Conservation (phyloP, 2,797 vertebrate genomes). For the Zenarchopterus dispar region DNA sequence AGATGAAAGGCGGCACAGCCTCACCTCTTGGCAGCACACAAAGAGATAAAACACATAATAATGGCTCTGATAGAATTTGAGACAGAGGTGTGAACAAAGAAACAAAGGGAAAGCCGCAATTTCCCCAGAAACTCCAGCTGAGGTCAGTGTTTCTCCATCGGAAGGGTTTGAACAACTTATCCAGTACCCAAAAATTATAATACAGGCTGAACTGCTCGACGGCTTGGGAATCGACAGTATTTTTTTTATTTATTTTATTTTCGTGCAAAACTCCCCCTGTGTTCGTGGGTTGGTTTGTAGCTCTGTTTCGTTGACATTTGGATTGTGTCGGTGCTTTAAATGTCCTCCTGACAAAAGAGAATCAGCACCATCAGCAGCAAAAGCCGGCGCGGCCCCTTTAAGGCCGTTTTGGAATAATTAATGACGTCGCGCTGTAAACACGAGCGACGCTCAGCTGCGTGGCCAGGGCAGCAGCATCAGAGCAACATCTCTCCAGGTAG, state of each 20-base stretch:
- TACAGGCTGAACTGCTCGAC: conserved; percentile 10
- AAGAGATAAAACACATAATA: neutral
- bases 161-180: neutral
- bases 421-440: conserved; percentile 87
- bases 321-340: neutral
- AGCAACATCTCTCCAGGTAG: conserved; percentile 44
- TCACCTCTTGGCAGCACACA: neutral
- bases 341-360: conserved; percentile 28
- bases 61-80: neutral
- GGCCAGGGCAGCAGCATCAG: conserved; percentile 66
- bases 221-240: neutral
- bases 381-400: conserved; percentile 69
- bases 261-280: no score
- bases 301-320: no score
- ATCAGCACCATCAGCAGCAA: neutral
- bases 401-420: conserved; percentile 71
- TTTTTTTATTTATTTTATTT: no score
- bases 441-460: conserved; percentile 81
- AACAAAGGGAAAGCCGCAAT: conserved; percentile 28
- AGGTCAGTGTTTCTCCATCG: conserved; percentile 63
- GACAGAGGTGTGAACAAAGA: conserved; percentile 5
- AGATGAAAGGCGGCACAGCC: no score
- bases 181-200: neutral
- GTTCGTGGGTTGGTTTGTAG: neutral
- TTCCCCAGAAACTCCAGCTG: conserved; percentile 35